These are phyloP conservation scores for Gila orcuttii DNA, from an alignment of 2,113 vertebrate species.

Conservation along the genomic window DNA sequence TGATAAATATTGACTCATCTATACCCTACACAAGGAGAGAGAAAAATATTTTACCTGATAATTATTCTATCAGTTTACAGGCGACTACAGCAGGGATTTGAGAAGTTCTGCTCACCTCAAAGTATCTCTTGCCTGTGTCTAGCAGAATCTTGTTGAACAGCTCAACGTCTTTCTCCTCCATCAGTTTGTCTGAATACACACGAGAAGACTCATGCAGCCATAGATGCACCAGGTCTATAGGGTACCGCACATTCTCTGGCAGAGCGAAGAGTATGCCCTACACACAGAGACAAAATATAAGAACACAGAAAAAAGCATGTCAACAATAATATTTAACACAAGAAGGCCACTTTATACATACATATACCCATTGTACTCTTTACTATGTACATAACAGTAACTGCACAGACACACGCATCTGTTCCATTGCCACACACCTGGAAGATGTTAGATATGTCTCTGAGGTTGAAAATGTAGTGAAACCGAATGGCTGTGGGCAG, in stretches of 20 bases:
- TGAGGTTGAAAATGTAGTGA: constrained; percentile 82
- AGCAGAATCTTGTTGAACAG: constrained; percentile 79
- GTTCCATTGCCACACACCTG: constrained; percentile 65
- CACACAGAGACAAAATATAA: constrained; percentile 43
- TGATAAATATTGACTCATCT: constrained; percentile 86
- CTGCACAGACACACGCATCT: neutral
- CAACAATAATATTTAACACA: neutral
- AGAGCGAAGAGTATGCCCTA: constrained; percentile 76
- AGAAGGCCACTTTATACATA: neutral
- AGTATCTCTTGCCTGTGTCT: constrained; percentile 76
- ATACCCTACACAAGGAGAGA: constrained; percentile 73
- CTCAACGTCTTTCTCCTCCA: constrained; percentile 80
- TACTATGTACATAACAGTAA: too few species aligned
- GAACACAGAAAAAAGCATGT: neutral
- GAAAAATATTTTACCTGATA: neutral
- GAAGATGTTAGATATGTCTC: constrained; percentile 76
- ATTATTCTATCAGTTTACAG: neutral
- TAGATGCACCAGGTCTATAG: constrained; percentile 76
- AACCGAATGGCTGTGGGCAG: constrained; percentile 79
- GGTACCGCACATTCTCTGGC: constrained; percentile 69
- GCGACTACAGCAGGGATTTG: neutral
- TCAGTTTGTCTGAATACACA: constrained; percentile 78
- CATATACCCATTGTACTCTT: neutral
- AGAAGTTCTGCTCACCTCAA: constrained; percentile 65
- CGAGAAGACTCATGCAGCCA: constrained; percentile 76